phyloP scores from a whole-genome alignment of 1,140 invertebrate species.

The Danaus melanippus region DNA sequence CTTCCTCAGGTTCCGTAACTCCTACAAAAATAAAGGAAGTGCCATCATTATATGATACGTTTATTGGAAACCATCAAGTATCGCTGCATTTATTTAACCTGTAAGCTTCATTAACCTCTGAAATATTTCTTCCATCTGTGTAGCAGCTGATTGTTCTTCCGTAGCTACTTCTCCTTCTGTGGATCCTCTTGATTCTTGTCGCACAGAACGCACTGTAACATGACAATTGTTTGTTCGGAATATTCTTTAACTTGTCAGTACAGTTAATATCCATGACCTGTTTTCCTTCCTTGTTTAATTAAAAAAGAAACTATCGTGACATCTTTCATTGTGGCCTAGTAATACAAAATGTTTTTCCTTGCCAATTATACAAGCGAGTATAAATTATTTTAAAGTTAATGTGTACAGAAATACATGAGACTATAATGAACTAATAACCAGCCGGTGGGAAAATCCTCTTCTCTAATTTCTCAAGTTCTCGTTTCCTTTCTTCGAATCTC shows the following conservation, averaged over 20 bases:
- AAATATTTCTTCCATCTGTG: constrained; percentile 78
- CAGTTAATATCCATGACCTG: too few relatives aligned
- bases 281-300: too few relatives aligned
- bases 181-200: constrained; percentile 72
- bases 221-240: background rate
- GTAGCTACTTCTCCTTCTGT: constrained; percentile 66
- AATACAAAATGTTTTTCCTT: too few relatives aligned
- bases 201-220: constrained; percentile 46
- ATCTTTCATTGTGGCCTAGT: too few relatives aligned
- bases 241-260: too few relatives aligned
- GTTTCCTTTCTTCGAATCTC: constrained; percentile 77
- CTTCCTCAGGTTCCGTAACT: constrained; percentile 80
- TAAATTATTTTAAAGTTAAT: too few relatives aligned
- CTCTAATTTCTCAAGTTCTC: constrained; percentile 80
- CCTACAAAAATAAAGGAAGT: constrained; percentile 52
- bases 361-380: too few relatives aligned
- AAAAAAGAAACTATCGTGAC: too few relatives aligned
- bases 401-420: too few relatives aligned
- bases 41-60: background rate
- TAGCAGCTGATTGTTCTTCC: constrained; percentile 64
- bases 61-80: background rate
- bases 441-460: constrained; percentile 77
- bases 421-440: constrained; percentile 4
- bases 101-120: constrained; percentile 81
- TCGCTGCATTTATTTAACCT: constrained; percentile 51